A percentile compares a stretch with the other conserved stretches of the same genome.
These are phyloP conservation scores for Clavelina lepadiformis DNA, from an alignment of 23 tunicate species.

Conservation along the genomic window DNA sequence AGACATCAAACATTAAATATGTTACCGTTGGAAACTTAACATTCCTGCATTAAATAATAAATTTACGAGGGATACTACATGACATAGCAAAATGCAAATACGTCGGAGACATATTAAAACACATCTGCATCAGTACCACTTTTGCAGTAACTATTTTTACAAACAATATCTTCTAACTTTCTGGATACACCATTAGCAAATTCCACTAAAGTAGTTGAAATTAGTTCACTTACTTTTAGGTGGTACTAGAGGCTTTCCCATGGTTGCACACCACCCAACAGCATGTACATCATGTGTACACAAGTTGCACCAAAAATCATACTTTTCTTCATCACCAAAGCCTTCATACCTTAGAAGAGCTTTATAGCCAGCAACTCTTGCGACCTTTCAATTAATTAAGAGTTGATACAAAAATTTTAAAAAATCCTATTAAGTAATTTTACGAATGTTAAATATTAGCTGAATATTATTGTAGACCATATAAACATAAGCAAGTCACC, in stretches of 20 bases:
- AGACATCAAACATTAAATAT: too few species aligned
- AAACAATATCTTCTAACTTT: too few species aligned
- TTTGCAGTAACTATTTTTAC: too few species aligned
- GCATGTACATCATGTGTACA: constrained; percentile 89
- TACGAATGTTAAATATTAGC: background rate
- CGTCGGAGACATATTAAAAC: too few species aligned
- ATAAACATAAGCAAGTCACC: too few species aligned
- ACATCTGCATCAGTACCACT: too few species aligned
- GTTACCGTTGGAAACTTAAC: too few species aligned
- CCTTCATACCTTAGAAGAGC: constrained; percentile 73
- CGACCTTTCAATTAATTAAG: constrained; percentile 38
- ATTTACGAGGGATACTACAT: too few species aligned
- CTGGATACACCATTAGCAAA: too few species aligned
- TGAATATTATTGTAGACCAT: background rate
- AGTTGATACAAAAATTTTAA: background rate
- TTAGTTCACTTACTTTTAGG: constrained; percentile 60
- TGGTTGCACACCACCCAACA: constrained; percentile 96
- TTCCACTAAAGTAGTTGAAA: too few species aligned
- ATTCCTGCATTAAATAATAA: too few species aligned
- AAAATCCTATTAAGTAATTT: background rate
- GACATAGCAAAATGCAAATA: too few species aligned
- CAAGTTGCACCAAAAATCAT: constrained; percentile 92
- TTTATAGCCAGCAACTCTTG: constrained; percentile 76
- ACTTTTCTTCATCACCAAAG: constrained; percentile 48
- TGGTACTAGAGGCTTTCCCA: constrained; percentile 89